Base-by-base conservation (phyloP, 2,888 invertebrate genomes). In the Tetheella fluctuosa region DNA sequence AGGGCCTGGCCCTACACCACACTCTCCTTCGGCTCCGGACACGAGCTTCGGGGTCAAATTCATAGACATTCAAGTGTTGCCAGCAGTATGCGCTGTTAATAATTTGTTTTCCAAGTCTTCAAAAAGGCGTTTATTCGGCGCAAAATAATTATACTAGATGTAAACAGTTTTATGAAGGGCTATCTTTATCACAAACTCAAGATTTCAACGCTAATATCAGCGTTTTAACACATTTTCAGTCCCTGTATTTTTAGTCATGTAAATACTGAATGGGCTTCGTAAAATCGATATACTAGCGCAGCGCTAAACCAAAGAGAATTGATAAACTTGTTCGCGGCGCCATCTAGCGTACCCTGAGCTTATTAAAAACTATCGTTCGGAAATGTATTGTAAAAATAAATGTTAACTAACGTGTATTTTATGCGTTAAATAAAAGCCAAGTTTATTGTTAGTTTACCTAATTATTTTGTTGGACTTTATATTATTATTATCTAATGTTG, bases 31-130 rank as follows among this genome's bases (percentile, higher is more conserved):
- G 89, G 89, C 89, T 90, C 88, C 85, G 90, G 88, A 91, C 90
- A 92, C 90, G 89, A 91, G 91, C 91, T 90, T 90, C 91, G 93
- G 91, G 93, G 93, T 93, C 93, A 93, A 93, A 92, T 85, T 92
- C 93, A 92, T 92, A 93, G 93, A 93, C 89, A 89, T 82, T 76
- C 77, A 69, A 83, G 90, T 85, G 91, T 92, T 93, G 89, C 93
- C 88, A 88, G 77, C 30, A 20, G 56, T 52, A 54, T 59, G 63
- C 61, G 63, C 59, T 57, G 60, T 65, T 56, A 64, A 64, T 67
- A 58, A 67, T 63, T 60, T 59, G 37, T 59, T 65, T 62, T 59
- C 54, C 34, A 34, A 39, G 55, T 48, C 6, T 48, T 23, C 5
- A 56, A 63, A 65, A 39, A 25, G 23, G 53, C 58, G 53, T 57